Conservation (phyloP, 2,797 vertebrate genomes). For the Gymnoscopelus microlampas region DNA sequence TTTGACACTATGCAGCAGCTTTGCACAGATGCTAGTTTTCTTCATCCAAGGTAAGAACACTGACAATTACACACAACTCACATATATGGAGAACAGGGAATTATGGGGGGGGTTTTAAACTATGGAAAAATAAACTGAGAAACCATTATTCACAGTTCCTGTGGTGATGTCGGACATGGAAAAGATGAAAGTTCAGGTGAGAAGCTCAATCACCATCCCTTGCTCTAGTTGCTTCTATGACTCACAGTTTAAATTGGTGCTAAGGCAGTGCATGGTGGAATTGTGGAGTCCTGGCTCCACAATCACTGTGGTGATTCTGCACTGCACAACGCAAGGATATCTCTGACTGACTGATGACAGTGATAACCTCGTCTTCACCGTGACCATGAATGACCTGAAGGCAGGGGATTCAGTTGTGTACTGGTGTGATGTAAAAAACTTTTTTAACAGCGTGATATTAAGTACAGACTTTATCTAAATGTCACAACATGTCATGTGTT, state of each 20-base stretch:
- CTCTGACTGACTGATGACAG: constrained; percentile 44
- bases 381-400: constrained; percentile 33
- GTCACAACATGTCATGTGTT: too few species aligned
- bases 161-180: constrained; percentile 36
- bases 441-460: background rate
- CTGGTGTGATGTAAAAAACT: constrained; percentile 20
- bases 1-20: background rate
- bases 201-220: constrained; percentile 31
- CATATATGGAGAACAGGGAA: too few species aligned
- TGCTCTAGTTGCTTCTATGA: constrained; percentile 27
- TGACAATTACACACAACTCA: too few species aligned
- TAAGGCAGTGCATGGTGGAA: constrained; percentile 6
- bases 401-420: background rate
- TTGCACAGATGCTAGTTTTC: background rate
- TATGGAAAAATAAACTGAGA: too few species aligned
- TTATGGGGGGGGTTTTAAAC: too few species aligned
- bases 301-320: constrained; percentile 5
- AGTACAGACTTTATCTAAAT: constrained; percentile 6
- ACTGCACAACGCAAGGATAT: background rate
- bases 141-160: constrained; percentile 10
- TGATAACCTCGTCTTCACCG: constrained; percentile 34
- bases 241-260: constrained; percentile 35
- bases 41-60: background rate
- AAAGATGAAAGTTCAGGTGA: constrained; percentile 37
- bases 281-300: constrained; percentile 35